Evolutionary conservation across 2,113 vertebrate genomes (phyloP).

Genomic region (Brachionichthys hirsutus): DNA sequence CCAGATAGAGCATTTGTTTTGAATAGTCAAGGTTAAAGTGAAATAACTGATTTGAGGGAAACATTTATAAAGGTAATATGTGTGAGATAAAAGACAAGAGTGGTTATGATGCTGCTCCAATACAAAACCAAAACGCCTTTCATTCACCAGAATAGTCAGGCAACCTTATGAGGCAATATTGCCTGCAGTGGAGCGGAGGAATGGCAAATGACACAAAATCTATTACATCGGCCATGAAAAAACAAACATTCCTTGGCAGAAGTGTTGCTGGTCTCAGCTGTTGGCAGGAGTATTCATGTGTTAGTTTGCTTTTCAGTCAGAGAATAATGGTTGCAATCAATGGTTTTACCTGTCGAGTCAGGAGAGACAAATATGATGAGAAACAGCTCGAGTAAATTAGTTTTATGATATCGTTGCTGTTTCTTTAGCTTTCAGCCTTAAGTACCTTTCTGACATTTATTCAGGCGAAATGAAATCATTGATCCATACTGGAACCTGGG

Average conservation of each 20-base stretch:
- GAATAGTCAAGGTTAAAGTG: no score
- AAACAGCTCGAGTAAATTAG: neutral
- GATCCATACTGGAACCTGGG: no score
- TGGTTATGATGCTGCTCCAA: no score
- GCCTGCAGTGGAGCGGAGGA: constrained; percentile 37
- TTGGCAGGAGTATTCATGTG: constrained; percentile 27
- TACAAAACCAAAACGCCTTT: constrained; percentile 12
- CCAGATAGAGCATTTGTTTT: no score
- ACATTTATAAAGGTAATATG: no score
- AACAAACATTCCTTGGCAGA: constrained; percentile 29
- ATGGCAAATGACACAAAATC: constrained; percentile 57
- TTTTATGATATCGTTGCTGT: constrained; percentile 1
- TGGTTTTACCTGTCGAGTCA: constrained; percentile 28
- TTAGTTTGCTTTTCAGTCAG: constrained; percentile 25
- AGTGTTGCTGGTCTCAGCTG: constrained; percentile 39
- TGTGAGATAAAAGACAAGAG: no score
- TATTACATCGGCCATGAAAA: constrained; percentile 42
- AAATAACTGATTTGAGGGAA: no score
- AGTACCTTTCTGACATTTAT: no score
- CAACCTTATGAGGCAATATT: constrained; percentile 41
- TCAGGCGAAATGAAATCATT: no score
- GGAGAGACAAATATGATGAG: constrained; percentile 31
- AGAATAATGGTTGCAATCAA: constrained; percentile 42
- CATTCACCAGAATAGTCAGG: constrained; percentile 41
- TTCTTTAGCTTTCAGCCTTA: no score